Base-by-base conservation (phyloP, 1,140 invertebrate species). In the Akabosia matsudoensis region DNA sequence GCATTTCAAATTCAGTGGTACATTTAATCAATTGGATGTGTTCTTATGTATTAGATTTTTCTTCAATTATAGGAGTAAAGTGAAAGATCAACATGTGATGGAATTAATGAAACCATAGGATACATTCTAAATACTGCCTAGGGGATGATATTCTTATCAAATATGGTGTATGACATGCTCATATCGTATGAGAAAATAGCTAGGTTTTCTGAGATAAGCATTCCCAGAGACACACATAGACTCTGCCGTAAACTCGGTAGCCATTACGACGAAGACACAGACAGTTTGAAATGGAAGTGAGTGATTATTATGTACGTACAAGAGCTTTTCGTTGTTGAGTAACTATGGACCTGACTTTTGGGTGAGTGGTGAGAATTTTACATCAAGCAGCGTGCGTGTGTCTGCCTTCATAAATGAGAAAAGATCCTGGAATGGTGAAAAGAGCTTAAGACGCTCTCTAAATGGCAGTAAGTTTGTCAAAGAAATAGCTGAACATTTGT, bases 381-480 rank as follows among this genome's bases (percentile, higher is more conserved):
- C 37, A 7, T 18, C 7, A 10, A 45, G 7, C 37, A 45, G 37
- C 37, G 37, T 45, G 37, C 37, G 37, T 45, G 37, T 45, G 37
- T 45, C 18, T 45, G 37, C 7, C 37, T n/a, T n/a, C n/a, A 51
- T 61, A 24, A 61, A 61, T n/a, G 24, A 61, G 54, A 61, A 31
- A 31, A 30, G 61, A 67, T 67, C 31, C 30, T 67, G 61, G 24
- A 28, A 67, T 24, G 31, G 61, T 67, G n/a, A 67, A 28, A 30
- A 30, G 2, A 30, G 24, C 24, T 67, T 67, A 45, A 28, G 61
- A 67, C 24, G 61, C 22, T 24, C 26, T 7, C 7, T 67, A 67
- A 67, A 67, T 67, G 61, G 61, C 7, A 31, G 30, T 30, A 67
- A 67, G 26, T 67, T 67, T 67, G 61, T 67, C 61, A 67, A 28